Evolutionary conservation across 2,113 vertebrate species (phyloP), one percentile per base, ranked within the genome.

Genomic region (Perognathus longimembris): DNA sequence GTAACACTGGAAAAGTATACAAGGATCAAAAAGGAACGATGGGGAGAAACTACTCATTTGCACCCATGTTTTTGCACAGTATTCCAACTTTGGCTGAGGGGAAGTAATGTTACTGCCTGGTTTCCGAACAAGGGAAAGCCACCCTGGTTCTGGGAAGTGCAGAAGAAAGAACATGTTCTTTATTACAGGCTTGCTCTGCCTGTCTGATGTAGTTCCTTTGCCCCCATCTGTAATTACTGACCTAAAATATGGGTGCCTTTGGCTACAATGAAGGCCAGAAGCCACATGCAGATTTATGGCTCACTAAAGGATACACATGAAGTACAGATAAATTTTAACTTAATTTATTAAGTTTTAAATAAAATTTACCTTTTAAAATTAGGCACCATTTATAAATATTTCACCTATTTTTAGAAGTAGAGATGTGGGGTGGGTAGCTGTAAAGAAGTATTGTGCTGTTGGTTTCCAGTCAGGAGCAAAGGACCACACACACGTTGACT

Each of bases 321-420:
- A 85, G 67, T 73, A 70, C 77, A 76, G 66, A 38, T 88, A 54
- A 71, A 20, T 88, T 88, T 91, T 88, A 42, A 90, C 28, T 67
- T 79, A 20, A 66, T 36, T 86, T 61, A 74, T 38, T 88, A 36
- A 67, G 7, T 89, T 82, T 91, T 91, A 63, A 77, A 61, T 61
- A 54, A 20, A 38, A 38, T 83, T 91, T 34, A 89, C 88, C 88
- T 89, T 96, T 88, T 54, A 71, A 94, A 34, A n/a, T 36, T 81
- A 88, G 59, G 28, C 61, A 64, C 61, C 82, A 70, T 57, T 70
- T 90, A 75, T 36, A 76, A 95, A 90, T 54, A 82, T 45, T 10
- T 36, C 0, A 74, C 74, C 5, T 75, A 54, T 89, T 86, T 85
- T 85, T 1, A 57, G 81, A 80, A 78, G 34, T 70, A 45, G 28